Percentiles rank a stretch among this genome's conserved stretches.
Conservation (phyloP, 2,888 invertebrate genomes). For the Aethes cnicana region DNA sequence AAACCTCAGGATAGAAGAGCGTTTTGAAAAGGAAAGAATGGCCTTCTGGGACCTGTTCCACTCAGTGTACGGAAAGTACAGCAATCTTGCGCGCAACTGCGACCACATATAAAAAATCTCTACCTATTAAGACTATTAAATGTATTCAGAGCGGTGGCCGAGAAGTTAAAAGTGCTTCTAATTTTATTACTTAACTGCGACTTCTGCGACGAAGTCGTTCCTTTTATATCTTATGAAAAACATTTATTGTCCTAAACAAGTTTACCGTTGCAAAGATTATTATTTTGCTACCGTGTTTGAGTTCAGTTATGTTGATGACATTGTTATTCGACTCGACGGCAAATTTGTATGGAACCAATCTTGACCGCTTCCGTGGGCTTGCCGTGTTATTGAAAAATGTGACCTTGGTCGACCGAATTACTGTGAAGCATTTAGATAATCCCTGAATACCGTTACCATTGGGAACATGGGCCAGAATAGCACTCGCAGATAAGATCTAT, state of each 20-base stretch:
- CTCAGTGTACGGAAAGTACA: conserved; percentile 56
- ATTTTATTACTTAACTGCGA: no score
- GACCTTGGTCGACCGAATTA: neutral
- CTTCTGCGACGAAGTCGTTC: no score
- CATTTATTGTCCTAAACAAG: no score
- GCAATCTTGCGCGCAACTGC: conserved; percentile 45
- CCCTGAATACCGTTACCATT: neutral
- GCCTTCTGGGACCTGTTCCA: conserved; percentile 75
- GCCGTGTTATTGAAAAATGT: neutral
- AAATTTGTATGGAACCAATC: no score
- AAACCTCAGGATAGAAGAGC: conserved; percentile 49
- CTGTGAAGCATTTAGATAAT: neutral
- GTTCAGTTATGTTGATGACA: no score
- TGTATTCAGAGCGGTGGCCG: no score
- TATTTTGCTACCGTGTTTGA: no score
- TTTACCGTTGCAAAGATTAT: no score
- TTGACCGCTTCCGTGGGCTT: neutral
- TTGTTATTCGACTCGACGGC: no score
- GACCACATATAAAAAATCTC: neutral
- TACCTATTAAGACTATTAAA: neutral
- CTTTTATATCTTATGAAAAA: no score
- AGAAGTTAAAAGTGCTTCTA: no score
- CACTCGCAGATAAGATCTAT: conserved; percentile 1
- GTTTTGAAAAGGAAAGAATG: conserved; percentile 62
- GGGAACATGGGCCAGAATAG: conserved; percentile 1